Percentiles rank a stretch among this genome's conserved stretches.
Evolutionary conservation across 2,113 vertebrate genomes (phyloP).

Genomic region (Clupea harengus): DNA sequence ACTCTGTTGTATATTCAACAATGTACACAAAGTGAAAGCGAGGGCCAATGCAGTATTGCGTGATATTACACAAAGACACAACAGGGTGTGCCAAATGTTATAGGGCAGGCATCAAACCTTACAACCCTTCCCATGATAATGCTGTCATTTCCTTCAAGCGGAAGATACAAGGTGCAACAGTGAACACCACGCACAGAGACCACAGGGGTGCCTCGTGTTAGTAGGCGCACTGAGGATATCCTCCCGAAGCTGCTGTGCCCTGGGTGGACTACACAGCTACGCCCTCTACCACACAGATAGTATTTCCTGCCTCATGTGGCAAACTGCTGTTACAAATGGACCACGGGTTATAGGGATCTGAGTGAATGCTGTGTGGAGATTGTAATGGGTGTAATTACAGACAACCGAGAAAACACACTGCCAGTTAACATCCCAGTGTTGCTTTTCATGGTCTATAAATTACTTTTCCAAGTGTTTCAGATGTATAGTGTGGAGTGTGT

Average conservation of each 20-base stretch:
- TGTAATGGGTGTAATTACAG: conserved; percentile 9
- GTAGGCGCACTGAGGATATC: conserved; percentile 39
- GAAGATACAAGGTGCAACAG: conserved; percentile 14
- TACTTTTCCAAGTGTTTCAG: neutral
- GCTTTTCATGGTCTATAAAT: conserved; percentile 4
- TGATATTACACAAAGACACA: neutral
- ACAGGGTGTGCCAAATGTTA: neutral
- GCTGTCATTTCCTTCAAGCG: conserved; percentile 25
- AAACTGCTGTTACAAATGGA: neutral
- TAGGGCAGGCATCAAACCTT: neutral
- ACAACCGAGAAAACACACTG: neutral
- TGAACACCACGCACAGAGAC: neutral
- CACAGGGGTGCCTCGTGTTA: conserved; percentile 29
- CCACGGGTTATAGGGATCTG: neutral
- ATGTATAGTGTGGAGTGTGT: neutral
- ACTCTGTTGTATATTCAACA: neutral
- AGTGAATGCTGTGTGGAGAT: neutral
- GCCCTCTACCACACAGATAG: conserved; percentile 23
- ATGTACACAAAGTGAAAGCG: neutral
- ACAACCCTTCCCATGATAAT: neutral
- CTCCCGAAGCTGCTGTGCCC: conserved; percentile 29
- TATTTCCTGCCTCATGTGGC: conserved; percentile 27
- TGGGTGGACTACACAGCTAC: conserved; percentile 35
- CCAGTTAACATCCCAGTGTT: neutral
- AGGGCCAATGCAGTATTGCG: neutral